These are phyloP conservation scores for Thinocorus orbignyianus DNA, from an alignment of 2,113 vertebrate species.

Conservation along the genomic window DNA sequence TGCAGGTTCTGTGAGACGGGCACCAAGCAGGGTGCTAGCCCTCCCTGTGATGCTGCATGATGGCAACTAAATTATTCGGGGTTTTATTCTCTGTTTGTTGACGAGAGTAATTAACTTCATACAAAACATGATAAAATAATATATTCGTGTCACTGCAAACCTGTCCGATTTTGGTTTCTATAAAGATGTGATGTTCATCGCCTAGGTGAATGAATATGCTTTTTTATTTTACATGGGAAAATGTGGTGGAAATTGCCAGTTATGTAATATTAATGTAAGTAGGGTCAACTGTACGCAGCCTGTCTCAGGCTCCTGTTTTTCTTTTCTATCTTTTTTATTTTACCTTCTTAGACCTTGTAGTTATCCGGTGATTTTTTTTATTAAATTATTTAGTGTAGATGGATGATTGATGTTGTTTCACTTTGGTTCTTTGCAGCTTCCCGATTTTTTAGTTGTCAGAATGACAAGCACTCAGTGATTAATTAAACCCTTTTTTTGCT, in stretches of 20 bases:
- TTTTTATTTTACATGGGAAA: neutral
- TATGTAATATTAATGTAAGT: conserved; percentile 1
- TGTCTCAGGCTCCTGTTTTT: conserved; percentile 39
- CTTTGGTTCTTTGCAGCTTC: conserved; percentile 72
- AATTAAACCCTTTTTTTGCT: conserved; percentile 71
- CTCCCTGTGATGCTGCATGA: neutral
- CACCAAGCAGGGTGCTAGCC: neutral
- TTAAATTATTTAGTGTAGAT: conserved; percentile 79
- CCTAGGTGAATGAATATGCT: neutral
- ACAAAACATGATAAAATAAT: neutral
- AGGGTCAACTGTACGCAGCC: conserved; percentile 15
- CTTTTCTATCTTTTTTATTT: conserved; percentile 45
- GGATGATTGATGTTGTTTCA: conserved; percentile 76
- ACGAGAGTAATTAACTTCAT: neutral
- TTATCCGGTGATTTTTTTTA: conserved; percentile 67
- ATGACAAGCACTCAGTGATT: conserved; percentile 73
- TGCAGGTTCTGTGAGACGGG: neutral
- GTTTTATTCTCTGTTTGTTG: neutral
- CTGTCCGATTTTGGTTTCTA: neutral
- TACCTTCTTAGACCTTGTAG: conserved; percentile 49
- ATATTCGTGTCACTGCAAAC: neutral
- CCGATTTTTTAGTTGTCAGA: conserved; percentile 72
- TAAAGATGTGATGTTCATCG: neutral
- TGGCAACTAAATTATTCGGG: neutral
- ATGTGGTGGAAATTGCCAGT: neutral